Percentiles rank a stretch among this genome's conserved stretches.
Evolutionary conservation across 2,113 vertebrate species (phyloP).

Genomic region (Sebastes fasciatus): DNA sequence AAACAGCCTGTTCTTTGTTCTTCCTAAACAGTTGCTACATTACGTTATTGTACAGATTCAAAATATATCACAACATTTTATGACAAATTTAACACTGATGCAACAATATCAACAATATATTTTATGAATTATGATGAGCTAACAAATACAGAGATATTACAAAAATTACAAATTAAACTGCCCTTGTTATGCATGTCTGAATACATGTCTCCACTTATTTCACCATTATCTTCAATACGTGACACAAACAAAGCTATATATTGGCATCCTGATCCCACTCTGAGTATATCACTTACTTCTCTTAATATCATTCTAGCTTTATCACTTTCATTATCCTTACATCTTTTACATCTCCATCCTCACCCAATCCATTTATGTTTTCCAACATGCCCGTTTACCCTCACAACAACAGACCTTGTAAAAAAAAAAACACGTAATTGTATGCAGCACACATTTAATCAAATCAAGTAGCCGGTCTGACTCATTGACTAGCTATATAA

Average conservation of each 20-base stretch:
- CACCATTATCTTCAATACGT: neutral
- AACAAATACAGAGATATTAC: too few relatives aligned
- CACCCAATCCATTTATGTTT: neutral
- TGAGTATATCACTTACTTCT: neutral
- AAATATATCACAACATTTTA: too few relatives aligned
- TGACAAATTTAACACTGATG: too few relatives aligned
- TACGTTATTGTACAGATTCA: too few relatives aligned
- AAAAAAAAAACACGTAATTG: neutral
- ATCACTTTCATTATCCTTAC: neutral
- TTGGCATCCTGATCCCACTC: too few relatives aligned
- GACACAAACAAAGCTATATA: neutral
- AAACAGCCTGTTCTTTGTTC: too few relatives aligned
- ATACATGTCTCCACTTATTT: neutral
- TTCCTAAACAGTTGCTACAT: too few relatives aligned
- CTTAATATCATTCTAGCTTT: neutral
- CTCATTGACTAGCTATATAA: slow-evolving; percentile 46
- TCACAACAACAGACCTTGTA: slow-evolving; percentile 25
- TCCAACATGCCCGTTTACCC: neutral
- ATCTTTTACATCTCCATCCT: neutral
- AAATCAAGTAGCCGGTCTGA: slow-evolving; percentile 43
- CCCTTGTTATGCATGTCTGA: neutral
- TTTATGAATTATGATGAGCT: too few relatives aligned
- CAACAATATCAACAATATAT: too few relatives aligned
- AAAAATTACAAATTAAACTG: neutral
- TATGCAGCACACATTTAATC: slow-evolving; percentile 43